phyloP scores from a whole-genome alignment of 2,888 invertebrate genomes.

The Anagyrus pseudococci region DNA sequence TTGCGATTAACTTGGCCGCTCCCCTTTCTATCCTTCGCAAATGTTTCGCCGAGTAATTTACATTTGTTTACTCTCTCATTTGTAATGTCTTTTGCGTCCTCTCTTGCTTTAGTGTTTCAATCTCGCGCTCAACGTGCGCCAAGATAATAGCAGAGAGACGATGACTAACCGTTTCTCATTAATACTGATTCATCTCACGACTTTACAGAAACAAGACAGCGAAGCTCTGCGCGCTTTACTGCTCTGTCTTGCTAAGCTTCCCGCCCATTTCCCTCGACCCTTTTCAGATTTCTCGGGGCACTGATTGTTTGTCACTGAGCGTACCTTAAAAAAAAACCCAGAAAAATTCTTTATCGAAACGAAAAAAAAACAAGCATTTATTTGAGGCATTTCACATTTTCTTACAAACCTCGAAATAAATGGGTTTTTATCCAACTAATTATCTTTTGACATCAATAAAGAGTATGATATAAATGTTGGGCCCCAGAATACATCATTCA shows the following conservation, averaged over 20 bases:
- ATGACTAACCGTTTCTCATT: slow-evolving; percentile 49
- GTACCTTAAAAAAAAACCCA: too few species aligned
- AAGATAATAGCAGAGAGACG: slow-evolving; percentile 36
- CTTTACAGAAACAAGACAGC: slow-evolving; percentile 5
- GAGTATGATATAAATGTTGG: too few species aligned
- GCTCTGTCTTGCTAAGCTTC: not conserved
- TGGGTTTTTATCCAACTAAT: too few species aligned
- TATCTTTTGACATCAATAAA: too few species aligned
- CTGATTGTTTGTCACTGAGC: not conserved
- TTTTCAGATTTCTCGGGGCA: not conserved
- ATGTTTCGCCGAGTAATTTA: not conserved
- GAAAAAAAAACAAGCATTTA: too few species aligned
- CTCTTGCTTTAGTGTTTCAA: too few species aligned
- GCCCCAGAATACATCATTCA: too few species aligned
- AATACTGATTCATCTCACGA: slow-evolving; percentile 47
- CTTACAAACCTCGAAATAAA: too few species aligned
- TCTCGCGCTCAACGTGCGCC: slow-evolving; percentile 1
- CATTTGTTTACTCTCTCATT: not conserved
- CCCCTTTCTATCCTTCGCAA: not conserved
- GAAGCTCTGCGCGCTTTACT: too few species aligned
- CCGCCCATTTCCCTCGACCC: not conserved
- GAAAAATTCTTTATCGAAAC: too few species aligned
- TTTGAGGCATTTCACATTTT: too few species aligned
- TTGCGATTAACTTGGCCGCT: not conserved
- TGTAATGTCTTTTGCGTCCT: not conserved